These are phyloP conservation scores for Siniperca chuatsi DNA, from an alignment of 2,113 vertebrate genomes.

Conservation along the genomic window DNA sequence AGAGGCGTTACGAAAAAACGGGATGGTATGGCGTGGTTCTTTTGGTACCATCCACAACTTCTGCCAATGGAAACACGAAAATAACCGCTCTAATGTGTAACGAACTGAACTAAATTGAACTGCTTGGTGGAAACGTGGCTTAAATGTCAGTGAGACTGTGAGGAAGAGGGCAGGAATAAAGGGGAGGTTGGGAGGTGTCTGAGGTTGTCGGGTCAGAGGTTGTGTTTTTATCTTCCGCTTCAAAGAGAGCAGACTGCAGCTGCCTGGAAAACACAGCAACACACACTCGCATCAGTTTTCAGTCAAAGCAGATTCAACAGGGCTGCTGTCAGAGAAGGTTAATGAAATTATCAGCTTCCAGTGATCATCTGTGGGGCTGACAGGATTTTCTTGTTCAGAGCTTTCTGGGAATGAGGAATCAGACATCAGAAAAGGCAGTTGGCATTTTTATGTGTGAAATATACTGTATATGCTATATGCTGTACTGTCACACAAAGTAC, in stretches of 20 bases:
- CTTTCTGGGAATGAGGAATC: not conserved
- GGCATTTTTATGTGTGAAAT: not conserved
- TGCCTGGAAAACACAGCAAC: constrained; percentile 38
- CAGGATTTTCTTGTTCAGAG: not conserved
- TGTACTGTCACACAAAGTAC: not conserved
- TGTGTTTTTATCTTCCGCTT: constrained; percentile 66
- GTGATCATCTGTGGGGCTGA: not conserved
- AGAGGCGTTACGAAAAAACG: too few relatives aligned
- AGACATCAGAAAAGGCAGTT: too few relatives aligned
- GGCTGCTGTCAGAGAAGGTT: not conserved
- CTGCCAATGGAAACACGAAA: too few relatives aligned
- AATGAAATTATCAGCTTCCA: not conserved
- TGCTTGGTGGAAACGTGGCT: too few relatives aligned
- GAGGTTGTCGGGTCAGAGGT: constrained; percentile 60
- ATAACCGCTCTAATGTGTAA: too few relatives aligned
- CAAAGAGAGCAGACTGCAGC: constrained; percentile 66
- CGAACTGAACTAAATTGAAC: too few relatives aligned
- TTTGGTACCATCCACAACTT: too few relatives aligned
- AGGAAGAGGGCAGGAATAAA: not conserved
- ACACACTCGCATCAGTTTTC: constrained; percentile 23
- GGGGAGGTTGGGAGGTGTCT: not conserved
- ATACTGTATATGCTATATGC: not conserved
- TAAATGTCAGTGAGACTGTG: constrained; percentile 1
- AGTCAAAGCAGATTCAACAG: constrained; percentile 5
- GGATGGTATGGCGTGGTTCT: too few relatives aligned